Evolutionary conservation across 2,888 invertebrate species (phyloP).

Genomic region (Linyphia triangularis): DNA sequence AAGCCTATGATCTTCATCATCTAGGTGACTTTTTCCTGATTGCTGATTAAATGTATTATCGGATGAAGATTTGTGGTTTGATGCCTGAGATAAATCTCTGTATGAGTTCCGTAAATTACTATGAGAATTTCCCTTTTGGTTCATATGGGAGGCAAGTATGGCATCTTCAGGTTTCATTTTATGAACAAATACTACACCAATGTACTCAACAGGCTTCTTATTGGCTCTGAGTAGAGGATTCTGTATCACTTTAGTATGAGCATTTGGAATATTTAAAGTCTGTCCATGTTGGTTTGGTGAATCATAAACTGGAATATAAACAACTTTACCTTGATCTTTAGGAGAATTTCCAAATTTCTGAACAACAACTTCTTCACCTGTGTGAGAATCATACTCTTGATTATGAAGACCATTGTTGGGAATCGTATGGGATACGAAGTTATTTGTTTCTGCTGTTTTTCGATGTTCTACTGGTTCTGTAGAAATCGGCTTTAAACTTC

Average conservation of each 20-base stretch:
- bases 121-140: neutral
- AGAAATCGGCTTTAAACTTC: neutral
- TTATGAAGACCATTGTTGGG: neutral
- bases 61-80: neutral
- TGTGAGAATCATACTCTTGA: neutral
- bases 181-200: constrained; percentile 48
- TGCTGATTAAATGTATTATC: constrained; percentile 5
- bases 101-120: neutral
- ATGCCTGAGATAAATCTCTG: neutral
- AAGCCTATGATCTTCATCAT: constrained; percentile 1
- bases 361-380: constrained; percentile 1
- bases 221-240: neutral
- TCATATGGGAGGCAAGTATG: neutral
- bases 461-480: neutral
- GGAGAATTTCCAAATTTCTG: constrained; percentile 35
- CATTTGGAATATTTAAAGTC: neutral
- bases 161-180: constrained; percentile 28
- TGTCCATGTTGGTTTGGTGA: neutral
- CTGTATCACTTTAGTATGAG: neutral
- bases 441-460: constrained; percentile 22
- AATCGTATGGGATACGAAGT: neutral
- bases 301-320: constrained; percentile 45
- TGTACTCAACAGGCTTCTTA: constrained; percentile 33
- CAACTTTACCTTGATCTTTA: constrained; percentile 31
- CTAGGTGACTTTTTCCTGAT: neutral